phyloP scores from a whole-genome alignment of 2,888 invertebrate genomes.

The Brachycybe producta region DNA sequence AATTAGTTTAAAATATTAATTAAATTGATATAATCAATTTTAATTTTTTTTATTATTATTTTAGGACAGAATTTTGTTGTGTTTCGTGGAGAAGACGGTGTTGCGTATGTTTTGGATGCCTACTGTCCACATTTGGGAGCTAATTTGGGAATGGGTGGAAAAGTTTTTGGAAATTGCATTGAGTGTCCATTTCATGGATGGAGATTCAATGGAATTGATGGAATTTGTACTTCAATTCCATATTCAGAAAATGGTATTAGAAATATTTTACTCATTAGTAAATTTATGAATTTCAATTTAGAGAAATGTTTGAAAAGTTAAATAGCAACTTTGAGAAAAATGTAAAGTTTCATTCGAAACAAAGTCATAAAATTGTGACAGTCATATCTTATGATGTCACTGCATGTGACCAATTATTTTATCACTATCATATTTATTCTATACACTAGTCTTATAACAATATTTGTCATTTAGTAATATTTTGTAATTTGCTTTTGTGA shows the following conservation, averaged over 20 bases:
- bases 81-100: conserved; percentile 49
- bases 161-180: conserved; percentile 53
- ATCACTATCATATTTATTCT: too few relatives aligned
- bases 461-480: too few relatives aligned
- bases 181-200: conserved; percentile 84
- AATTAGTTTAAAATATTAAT: neutral
- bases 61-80: conserved; percentile 56
- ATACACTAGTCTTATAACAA: too few relatives aligned
- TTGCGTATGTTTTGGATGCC: conserved; percentile 59
- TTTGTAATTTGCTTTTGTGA: too few relatives aligned
- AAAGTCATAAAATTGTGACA: too few relatives aligned
- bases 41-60: conserved; percentile 16
- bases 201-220: conserved; percentile 61
- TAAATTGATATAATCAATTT: neutral
- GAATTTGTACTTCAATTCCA: conserved; percentile 60
- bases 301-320: too few relatives aligned
- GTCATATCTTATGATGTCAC: too few relatives aligned
- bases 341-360: too few relatives aligned
- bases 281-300: too few relatives aligned
- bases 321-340: too few relatives aligned
- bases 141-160: conserved; percentile 65
- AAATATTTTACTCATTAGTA: too few relatives aligned
- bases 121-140: conserved; percentile 86
- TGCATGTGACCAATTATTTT: too few relatives aligned
- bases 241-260: conserved; percentile 48